Evolutionary conservation across 1,140 invertebrate genomes (phyloP).

Genomic region (Atta cephalotes): DNA sequence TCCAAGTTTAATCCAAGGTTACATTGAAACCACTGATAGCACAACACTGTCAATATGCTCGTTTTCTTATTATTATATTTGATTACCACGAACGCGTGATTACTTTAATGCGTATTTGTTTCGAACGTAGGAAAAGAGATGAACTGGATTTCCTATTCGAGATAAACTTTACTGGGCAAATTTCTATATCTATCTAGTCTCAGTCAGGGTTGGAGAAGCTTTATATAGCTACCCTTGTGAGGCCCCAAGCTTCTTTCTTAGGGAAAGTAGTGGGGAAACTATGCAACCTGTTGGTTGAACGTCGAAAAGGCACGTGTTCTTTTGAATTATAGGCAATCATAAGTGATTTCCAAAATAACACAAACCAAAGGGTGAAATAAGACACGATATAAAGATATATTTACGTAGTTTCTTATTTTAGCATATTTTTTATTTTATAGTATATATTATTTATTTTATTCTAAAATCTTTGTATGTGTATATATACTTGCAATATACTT

Average conservation of each 20-base stretch:
- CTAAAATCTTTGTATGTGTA: neutral
- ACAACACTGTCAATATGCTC: constrained; percentile 66
- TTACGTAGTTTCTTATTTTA: neutral
- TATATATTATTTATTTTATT: neutral
- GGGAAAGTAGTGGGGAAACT: constrained; percentile 64
- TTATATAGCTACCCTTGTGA: constrained; percentile 78
- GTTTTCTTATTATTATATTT: neutral
- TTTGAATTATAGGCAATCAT: neutral
- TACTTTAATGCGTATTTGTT: neutral
- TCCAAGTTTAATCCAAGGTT: constrained; percentile 68
- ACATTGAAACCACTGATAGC: constrained; percentile 62
- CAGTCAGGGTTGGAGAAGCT: constrained; percentile 22
- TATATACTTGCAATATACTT: neutral
- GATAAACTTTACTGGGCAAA: neutral
- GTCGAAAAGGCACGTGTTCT: constrained; percentile 65
- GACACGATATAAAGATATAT: neutral
- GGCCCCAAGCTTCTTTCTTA: constrained; percentile 51
- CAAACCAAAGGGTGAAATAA: too few relatives aligned
- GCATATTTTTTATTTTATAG: neutral
- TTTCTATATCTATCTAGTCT: constrained; percentile 54
- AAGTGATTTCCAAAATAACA: constrained; percentile 57
- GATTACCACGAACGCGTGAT: neutral
- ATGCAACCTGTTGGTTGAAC: constrained; percentile 48
- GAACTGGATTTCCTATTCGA: neutral
- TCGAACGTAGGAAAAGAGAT: neutral